Base-by-base conservation (phyloP, 1,140 invertebrate species). In the Gonioctena quinquepunctata region DNA sequence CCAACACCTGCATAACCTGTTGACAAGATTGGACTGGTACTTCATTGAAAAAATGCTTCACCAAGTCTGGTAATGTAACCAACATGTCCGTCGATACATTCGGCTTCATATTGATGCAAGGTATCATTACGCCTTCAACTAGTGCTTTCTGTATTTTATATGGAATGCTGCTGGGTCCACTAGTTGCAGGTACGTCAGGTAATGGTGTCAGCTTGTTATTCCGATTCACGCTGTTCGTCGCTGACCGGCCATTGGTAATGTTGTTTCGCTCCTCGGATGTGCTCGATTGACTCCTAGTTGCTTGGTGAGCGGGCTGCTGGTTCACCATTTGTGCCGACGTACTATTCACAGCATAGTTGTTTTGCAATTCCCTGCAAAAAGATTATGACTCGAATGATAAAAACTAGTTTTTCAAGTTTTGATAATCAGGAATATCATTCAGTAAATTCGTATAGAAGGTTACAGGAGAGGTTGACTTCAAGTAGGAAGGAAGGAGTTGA, bases 51-150 rank as follows among this genome's bases (percentile, higher is more conserved):
- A 93, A 94, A 82, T 91, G 88, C 74, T 88, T 87, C 61, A 93
- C 89, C 69, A 95, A 88, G 82, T 95, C 93, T 8, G 91, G 89
- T 62, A 95, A 85, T 1, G 93, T 93, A 88, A 94, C 93, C 72
- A 94, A 86, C 71, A 93, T 86, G 80, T 94, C 92, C 19, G 89
- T 87, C 77, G 92, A 93, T 63, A 91, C 88, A 83, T 91, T 93
- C 5, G 93, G 92, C 85, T 94, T 94, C 81, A 91, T 90, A 82
- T 95, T 95, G 75, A 95, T 94, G 82, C 92, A 94, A 33, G 90
- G 91, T 74, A 95, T 89, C 87, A 93, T 88, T 82, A 90, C 91
- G 75, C 90, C 91, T 76, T 92, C 91, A 49, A 95, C 90, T 57
- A 92, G 85, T 19, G 92, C 91, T 79, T 92, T 92, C 76, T 93